Evolutionary conservation across 2,888 invertebrate species (phyloP).

Genomic region (Netelia inedita): DNA sequence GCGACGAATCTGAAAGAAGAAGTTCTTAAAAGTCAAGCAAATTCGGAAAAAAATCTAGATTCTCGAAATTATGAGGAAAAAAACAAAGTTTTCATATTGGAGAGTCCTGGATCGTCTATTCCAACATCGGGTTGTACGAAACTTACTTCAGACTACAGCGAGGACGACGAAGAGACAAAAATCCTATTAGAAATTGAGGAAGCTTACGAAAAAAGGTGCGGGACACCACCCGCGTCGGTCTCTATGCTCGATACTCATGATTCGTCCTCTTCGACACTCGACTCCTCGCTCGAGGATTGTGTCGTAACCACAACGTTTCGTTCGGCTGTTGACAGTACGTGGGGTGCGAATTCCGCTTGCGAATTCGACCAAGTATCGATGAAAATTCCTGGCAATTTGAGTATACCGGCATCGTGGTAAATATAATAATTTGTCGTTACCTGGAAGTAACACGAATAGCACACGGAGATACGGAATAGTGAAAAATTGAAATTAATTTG

Average conservation of each 20-base stretch:
- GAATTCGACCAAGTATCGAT: conserved; percentile 37
- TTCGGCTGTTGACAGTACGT: conserved; percentile 38
- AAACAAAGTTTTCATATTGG: conserved; percentile 10
- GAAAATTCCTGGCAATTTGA: background rate
- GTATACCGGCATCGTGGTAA: conserved; percentile 39
- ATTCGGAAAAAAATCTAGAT: conserved; percentile 3
- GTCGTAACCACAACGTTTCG: conserved; percentile 32
- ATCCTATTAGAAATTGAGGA: conserved; percentile 64
- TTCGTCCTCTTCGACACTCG: conserved; percentile 24
- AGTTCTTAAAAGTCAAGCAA: background rate
- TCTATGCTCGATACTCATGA: conserved; percentile 54
- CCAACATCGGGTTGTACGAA: conserved; percentile 42
- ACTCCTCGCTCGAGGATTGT: conserved; percentile 10
- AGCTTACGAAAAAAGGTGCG: conserved; percentile 54
- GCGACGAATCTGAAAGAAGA: background rate
- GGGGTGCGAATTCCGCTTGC: conserved; percentile 20
- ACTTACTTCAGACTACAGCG: background rate
- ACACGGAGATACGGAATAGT: background rate
- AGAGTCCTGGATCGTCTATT: conserved; percentile 68
- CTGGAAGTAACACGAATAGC: background rate
- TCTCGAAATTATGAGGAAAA: conserved; percentile 21
- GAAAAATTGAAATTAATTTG: conserved; percentile 18
- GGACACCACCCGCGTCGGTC: conserved; percentile 67
- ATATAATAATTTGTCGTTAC: background rate
- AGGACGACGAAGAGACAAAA: conserved; percentile 54